Evolutionary conservation across 2,113 vertebrate genomes (phyloP), one percentile per base, ranked within the genome.

Genomic region (Trogon melanurus): DNA sequence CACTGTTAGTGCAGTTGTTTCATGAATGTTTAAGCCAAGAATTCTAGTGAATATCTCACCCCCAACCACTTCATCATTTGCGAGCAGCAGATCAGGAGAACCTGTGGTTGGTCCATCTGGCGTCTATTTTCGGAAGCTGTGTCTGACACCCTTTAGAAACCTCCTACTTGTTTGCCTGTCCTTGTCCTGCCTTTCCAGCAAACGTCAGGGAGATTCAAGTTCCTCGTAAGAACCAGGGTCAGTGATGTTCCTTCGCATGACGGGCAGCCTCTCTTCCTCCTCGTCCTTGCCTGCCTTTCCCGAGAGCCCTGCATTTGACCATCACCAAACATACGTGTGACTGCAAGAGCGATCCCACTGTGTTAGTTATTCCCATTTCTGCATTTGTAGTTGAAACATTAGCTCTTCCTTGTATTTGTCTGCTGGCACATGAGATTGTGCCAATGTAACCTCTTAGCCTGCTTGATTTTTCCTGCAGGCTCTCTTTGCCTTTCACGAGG

Each of bases 301-400:
- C 5, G 34, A 45, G 34, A 69, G 30, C 30, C 22, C 6, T 56
- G 14, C 50, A 18, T 57, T 66, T 21, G 44, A 2, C 18, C 10
- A 21, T 32, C 16, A 9, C 41, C 53, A 50, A 61, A 26, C 11
- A 5, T 13, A 9, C 1, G 1, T 14, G 11, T 4, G 16, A 18
- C 38, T 47, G 18, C 41, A 36, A 29, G 19, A 51, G 41, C 54
- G 56, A 11, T 50, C 9, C 18, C 30, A 26, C 58, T 12, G 3
- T 41, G 34, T 36, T 27, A 53, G 38, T 65, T 54, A 44, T 17
- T 74, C 26, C 13, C 44, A 13, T 29, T 54, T 72, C 29, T 72
- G 26, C 18, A 29, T 45, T 36, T 74, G 30, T 38, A n/a, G 6
- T 23, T 8, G 41, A 36, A 71, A 50, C 26, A 10, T 8, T 8